These are phyloP conservation scores for Elegia similella DNA, from an alignment of 2,888 invertebrate species.

Conservation along the genomic window DNA sequence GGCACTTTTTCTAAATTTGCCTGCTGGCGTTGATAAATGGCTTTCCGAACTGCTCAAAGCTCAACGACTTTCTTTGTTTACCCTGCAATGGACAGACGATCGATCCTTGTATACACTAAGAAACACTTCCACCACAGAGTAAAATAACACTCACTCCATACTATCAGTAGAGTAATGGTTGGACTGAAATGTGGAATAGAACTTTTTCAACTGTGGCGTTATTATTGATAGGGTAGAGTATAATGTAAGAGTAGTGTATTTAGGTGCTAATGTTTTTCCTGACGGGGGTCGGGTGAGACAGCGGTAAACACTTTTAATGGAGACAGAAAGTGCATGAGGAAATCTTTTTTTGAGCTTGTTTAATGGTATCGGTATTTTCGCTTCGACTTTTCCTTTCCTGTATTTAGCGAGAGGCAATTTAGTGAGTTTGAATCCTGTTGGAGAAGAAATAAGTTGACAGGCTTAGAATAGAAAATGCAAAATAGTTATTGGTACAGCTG, in stretches of 20 bases:
- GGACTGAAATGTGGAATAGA: neutral
- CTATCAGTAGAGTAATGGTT: neutral
- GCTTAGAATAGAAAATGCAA: neutral
- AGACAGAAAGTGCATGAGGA: constrained; percentile 14
- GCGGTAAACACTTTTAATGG: constrained; percentile 18
- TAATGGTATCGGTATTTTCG: constrained; percentile 1
- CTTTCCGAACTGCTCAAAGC: constrained; percentile 15
- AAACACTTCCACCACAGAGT: constrained; percentile 1
- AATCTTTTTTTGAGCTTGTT: constrained; percentile 1
- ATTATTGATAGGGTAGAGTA: neutral
- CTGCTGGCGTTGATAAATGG: constrained; percentile 17
- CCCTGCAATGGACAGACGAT: constrained; percentile 16
- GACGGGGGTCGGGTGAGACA: constrained; percentile 8
- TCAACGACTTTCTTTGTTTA: constrained; percentile 18
- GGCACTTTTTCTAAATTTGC: constrained; percentile 19
- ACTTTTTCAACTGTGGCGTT: constrained; percentile 1
- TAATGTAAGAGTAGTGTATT: constrained; percentile 3
- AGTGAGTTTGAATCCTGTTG: neutral
- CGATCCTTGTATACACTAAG: neutral
- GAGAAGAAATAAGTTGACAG: neutral
- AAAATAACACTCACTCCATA: neutral
- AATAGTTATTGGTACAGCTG: too few relatives aligned
- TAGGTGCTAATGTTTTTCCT: constrained; percentile 16
- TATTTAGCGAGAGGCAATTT: neutral
- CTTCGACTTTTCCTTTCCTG: neutral